These are phyloP conservation scores for Acanthochromis polyacanthus DNA, from an alignment of 2,113 vertebrate genomes.

Conservation along the genomic window DNA sequence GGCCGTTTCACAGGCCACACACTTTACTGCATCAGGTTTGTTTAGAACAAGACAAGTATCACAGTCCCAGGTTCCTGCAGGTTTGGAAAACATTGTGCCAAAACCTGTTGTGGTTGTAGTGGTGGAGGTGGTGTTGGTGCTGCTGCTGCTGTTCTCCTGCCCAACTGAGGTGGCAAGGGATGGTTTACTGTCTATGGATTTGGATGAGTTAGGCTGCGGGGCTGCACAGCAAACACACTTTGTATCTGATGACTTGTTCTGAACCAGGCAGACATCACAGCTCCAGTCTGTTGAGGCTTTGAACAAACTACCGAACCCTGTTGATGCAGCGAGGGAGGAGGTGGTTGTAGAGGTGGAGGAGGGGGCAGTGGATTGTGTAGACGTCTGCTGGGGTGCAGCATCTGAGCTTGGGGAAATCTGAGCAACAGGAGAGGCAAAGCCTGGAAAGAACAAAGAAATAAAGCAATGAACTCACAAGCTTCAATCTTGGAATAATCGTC, in stretches of 20 bases:
- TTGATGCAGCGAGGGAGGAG: slow-evolving; percentile 74
- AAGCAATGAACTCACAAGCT: slow-evolving; percentile 12
- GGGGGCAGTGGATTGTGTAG: slow-evolving; percentile 49
- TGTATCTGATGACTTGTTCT: slow-evolving; percentile 87
- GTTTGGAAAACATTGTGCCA: slow-evolving; percentile 88
- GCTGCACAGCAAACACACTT: slow-evolving; percentile 89
- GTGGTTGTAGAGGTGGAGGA: slow-evolving; percentile 58
- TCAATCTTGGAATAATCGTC: not conserved
- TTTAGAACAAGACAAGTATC: slow-evolving; percentile 97
- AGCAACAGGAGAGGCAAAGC: slow-evolving; percentile 83
- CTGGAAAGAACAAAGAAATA: slow-evolving; percentile 70
- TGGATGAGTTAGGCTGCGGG: slow-evolving; percentile 77
- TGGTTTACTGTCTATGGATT: slow-evolving; percentile 68
- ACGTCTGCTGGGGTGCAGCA: slow-evolving; percentile 77
- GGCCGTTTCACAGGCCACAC: slow-evolving; percentile 94
- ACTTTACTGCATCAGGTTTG: slow-evolving; percentile 93
- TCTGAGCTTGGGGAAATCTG: slow-evolving; percentile 64
- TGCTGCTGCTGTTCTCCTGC: slow-evolving; percentile 53
- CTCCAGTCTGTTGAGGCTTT: slow-evolving; percentile 87
- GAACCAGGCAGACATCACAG: slow-evolving; percentile 85
- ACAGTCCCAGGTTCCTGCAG: slow-evolving; percentile 92
- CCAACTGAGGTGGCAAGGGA: slow-evolving; percentile 45
- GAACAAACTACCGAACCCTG: slow-evolving; percentile 82
- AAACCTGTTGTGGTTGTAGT: slow-evolving; percentile 80
- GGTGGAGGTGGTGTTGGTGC: slow-evolving; percentile 65